Conservation (phyloP, 2,113 vertebrate genomes). For the Erythrolamprus reginae region DNA sequence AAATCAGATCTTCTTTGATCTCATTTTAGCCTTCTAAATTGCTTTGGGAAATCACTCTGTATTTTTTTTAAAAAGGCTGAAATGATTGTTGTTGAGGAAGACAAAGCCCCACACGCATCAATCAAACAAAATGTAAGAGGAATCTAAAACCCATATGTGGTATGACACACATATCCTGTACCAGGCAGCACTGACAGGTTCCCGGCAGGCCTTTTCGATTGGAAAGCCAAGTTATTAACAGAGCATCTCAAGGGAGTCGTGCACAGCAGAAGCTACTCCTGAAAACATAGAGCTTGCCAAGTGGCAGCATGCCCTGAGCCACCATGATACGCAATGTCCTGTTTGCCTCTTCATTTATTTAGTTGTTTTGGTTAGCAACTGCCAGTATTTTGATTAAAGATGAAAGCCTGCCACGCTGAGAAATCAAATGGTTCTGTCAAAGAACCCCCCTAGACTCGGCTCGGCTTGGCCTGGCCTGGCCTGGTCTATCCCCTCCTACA, state of each 20-base stretch:
- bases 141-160: neutral
- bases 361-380: neutral
- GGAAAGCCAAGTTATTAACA: neutral
- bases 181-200: accelerated
- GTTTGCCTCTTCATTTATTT: neutral
- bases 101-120: neutral
- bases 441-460: too few species aligned
- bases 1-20: neutral
- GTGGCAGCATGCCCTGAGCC: neutral
- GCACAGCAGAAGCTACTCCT: neutral
- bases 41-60: neutral
- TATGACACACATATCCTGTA: neutral
- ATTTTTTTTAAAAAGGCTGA: accelerated
- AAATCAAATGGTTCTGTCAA: neutral
- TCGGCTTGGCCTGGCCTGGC: neutral
- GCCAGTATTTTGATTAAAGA: neutral
- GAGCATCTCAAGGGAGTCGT: neutral
- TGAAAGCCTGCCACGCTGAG: neutral
- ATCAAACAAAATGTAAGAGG: neutral
- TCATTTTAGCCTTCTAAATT: neutral
- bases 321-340: neutral
- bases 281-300: neutral
- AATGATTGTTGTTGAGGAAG: neutral
- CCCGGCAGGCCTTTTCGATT: neutral
- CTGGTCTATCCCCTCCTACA: neutral